Evolutionary conservation across 2,797 vertebrate genomes (phyloP).

Genomic region (Falco peregrinus): DNA sequence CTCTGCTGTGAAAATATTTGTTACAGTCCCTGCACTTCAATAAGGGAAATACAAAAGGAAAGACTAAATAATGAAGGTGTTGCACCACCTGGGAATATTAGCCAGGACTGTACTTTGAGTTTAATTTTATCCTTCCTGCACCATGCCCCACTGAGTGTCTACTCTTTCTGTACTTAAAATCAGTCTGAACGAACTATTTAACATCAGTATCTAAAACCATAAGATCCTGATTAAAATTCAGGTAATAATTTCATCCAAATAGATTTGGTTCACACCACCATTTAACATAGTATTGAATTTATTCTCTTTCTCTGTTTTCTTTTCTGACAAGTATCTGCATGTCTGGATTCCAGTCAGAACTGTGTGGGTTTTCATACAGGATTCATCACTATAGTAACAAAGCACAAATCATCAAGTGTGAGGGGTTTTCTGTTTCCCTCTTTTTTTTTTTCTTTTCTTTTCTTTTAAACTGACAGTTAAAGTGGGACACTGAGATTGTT

Average conservation of each 20-base stretch:
- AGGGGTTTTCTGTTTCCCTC: not conserved
- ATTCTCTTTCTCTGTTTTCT: not conserved
- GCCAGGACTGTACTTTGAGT: not conserved
- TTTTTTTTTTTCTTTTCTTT: not conserved
- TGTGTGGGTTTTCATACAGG: slow-evolving; percentile 30
- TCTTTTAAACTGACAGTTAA: not conserved
- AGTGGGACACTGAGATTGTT: not conserved
- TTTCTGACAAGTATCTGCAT: slow-evolving; percentile 24
- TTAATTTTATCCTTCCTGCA: not conserved
- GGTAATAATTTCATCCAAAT: not conserved
- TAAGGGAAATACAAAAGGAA: not conserved
- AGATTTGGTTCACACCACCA: not conserved
- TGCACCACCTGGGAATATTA: not conserved
- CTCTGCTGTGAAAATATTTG: not conserved
- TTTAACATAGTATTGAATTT: not conserved
- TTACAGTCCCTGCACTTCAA: not conserved
- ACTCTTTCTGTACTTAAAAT: not conserved
- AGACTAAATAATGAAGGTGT: not conserved
- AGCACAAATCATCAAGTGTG: slow-evolving; percentile 33
- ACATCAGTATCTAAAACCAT: not conserved
- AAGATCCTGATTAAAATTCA: not conserved
- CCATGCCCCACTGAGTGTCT: not conserved
- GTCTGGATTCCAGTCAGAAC: slow-evolving; percentile 25
- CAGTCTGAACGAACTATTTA: not conserved
- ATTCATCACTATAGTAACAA: slow-evolving; percentile 62